Percentiles rank a stretch among this genome's conserved stretches.
Evolutionary conservation across 2,113 vertebrate species (phyloP).

Genomic region (Cryptotis parvus): DNA sequence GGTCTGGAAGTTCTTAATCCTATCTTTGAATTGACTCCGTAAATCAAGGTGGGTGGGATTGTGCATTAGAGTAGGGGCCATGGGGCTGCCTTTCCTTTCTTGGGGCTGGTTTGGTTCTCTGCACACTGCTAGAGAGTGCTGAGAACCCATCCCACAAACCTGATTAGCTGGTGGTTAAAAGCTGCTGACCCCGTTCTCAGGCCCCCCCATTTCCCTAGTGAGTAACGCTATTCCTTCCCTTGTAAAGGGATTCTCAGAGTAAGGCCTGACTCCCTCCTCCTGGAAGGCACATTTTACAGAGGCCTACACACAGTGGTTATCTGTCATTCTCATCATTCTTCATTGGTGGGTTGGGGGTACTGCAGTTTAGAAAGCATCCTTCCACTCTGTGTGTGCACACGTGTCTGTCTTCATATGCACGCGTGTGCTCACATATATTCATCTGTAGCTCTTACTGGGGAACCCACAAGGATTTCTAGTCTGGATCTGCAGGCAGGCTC

Average conservation of each 20-base stretch:
- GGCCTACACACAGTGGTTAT: background rate
- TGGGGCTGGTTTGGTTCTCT: background rate
- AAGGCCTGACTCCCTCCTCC: background rate
- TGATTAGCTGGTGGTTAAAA: no score
- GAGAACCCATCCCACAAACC: no score
- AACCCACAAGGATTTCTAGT: background rate
- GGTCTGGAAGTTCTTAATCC: background rate
- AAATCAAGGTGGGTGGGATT: background rate
- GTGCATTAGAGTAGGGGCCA: fast-evolving
- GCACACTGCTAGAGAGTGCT: background rate
- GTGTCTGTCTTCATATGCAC: no score
- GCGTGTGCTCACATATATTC: background rate
- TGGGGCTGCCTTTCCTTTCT: background rate
- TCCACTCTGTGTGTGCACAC: background rate
- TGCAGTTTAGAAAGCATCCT: background rate
- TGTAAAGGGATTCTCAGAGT: background rate
- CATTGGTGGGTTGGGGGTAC: background rate
- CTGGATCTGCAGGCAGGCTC: background rate
- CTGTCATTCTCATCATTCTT: background rate
- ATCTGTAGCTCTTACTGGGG: background rate
- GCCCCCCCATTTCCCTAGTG: no score
- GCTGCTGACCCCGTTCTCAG: no score
- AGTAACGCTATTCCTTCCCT: background rate
- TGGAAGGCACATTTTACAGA: background rate
- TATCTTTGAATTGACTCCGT: background rate